Evolutionary conservation across 2,797 vertebrate genomes (phyloP).

Genomic region (Carcharodon carcharias): DNA sequence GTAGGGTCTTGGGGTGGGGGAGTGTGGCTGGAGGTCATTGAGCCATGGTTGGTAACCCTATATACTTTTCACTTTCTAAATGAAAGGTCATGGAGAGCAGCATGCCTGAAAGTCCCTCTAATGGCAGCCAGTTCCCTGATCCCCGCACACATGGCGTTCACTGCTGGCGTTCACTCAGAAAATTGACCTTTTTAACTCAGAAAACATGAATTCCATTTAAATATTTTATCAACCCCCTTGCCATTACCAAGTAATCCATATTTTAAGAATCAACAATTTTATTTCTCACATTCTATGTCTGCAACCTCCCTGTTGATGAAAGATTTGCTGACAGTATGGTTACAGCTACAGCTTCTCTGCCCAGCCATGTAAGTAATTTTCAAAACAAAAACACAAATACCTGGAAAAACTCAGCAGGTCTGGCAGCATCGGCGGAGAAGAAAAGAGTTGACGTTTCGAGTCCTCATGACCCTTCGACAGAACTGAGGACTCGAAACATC

Average conservation of each 20-base stretch:
- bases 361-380: neutral
- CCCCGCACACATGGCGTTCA: too few relatives aligned
- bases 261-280: neutral
- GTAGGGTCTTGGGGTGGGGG: too few relatives aligned
- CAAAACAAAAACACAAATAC: too few relatives aligned
- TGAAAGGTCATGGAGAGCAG: neutral
- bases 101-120: neutral
- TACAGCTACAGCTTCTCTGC: constrained; percentile 31
- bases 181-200: neutral
- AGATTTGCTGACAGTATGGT: neutral
- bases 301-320: neutral
- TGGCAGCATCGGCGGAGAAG: too few relatives aligned
- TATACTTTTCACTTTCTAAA: neutral
- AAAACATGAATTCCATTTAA: neutral
- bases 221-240: neutral
- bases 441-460: too few relatives aligned
- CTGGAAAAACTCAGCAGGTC: too few relatives aligned
- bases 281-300: neutral
- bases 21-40: too few relatives aligned
- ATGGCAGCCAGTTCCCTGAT: neutral
- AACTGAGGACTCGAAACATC: too few relatives aligned
- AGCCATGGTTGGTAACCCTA: too few relatives aligned
- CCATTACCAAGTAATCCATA: neutral
- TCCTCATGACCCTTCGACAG: too few relatives aligned
- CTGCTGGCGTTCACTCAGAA: neutral